These are phyloP conservation scores for Pherbina coryleti DNA, from an alignment of 2,888 invertebrate species.

Conservation along the genomic window DNA sequence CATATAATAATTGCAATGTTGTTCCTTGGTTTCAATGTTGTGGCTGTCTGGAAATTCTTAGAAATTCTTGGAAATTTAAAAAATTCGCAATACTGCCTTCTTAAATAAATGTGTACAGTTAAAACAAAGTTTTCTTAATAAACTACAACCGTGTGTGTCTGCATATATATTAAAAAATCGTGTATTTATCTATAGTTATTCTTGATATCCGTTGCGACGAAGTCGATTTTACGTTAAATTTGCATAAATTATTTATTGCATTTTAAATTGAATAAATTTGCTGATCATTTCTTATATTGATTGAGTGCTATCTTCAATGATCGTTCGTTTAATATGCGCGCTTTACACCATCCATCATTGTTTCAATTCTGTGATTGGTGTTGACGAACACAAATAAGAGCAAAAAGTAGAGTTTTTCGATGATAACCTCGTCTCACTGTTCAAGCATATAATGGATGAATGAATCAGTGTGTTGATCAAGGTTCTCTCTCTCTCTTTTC, in stretches of 20 bases:
- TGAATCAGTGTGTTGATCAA: background rate
- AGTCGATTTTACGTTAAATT: background rate
- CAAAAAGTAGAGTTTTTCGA: background rate
- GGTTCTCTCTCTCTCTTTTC: constrained; percentile 6
- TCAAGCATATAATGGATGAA: constrained; percentile 1
- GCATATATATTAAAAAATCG: too few relatives aligned
- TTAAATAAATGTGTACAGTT: too few relatives aligned
- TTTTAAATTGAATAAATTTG: constrained; percentile 25
- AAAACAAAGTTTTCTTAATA: background rate
- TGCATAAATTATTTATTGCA: constrained; percentile 11
- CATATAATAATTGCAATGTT: too few relatives aligned
- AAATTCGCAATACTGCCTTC: too few relatives aligned
- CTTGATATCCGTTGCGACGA: background rate
- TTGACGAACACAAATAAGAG: too few relatives aligned
- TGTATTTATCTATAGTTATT: background rate
- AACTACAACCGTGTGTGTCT: too few relatives aligned
- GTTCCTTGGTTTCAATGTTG: too few relatives aligned
- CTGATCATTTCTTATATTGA: background rate
- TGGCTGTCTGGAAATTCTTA: too few relatives aligned
- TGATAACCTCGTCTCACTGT: background rate
- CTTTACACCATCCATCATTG: too few relatives aligned
- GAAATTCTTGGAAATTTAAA: too few relatives aligned
- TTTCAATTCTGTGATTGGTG: too few relatives aligned
- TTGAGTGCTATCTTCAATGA: background rate
- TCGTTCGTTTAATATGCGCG: background rate